Evolutionary conservation across 30 jellyfish, hydroid and myxozoan species (phyloP), one percentile per base, ranked within the genome.

Genomic region (Sanderia malayensis): DNA sequence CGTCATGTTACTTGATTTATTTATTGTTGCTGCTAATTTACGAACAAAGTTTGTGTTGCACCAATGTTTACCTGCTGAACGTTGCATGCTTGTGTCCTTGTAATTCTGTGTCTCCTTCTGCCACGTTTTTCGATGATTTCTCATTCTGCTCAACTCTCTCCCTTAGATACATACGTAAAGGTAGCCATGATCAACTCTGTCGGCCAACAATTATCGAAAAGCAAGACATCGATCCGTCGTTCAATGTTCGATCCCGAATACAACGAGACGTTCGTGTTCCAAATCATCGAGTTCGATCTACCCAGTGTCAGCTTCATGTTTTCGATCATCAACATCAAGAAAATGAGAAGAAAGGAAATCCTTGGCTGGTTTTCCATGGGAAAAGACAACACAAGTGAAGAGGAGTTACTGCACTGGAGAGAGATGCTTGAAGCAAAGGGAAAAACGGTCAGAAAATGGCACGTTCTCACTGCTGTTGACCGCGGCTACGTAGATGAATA

Each of bases 361-460:
- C 80, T 89, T 26, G 97, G 97, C 20, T 89, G 97, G 97, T 89
- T 89, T 53, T 89, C 97, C 28, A 81, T 89, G 85, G 97, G 97
- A 25, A 58, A 85, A 44, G 97, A 89, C 67, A 89, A 81, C 88
- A 89, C 97, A 21, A 83, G 96, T 29, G 97, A 89, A 64, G 97
- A 89, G 76, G 97, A 89, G 71, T 80, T 82, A 27, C 52, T 69
- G 61, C 97, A 89, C 67, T 89, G 97, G 97, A 65, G 95, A 60
- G 97, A 89, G 62, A 89, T 89, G 97, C 92, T 89, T 15, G 95
- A 89, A 61, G 97, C 92, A 47, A 82, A 83, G 59, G 97, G 97
- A 29, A 89, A 89, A 67, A 75, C 89, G 41, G 97, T 89, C 44
- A 61, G 97, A 53, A 89, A 84, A 58, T 89, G 97, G 97, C 97